phyloP scores from a whole-genome alignment of 2,113 vertebrate genomes.

The Sinocyclocheilus grahami region DNA sequence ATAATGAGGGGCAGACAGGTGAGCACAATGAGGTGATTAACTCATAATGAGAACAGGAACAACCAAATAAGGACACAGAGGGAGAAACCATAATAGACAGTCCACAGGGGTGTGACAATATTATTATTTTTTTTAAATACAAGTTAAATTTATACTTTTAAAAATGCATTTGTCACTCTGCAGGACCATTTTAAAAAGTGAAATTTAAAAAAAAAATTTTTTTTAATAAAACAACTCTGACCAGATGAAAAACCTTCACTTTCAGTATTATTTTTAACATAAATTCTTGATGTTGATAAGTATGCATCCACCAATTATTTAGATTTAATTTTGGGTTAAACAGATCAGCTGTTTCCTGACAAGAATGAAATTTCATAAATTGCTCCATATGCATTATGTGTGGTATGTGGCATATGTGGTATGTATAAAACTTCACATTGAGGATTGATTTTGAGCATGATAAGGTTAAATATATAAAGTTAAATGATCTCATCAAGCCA shows the following conservation, averaged over 20 bases:
- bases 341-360: neutral
- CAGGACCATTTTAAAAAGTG: neutral
- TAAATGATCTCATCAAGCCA: neutral
- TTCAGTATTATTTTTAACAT: neutral
- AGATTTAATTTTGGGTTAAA: constrained; percentile 18
- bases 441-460: neutral
- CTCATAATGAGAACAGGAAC: no score
- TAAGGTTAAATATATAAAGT: neutral
- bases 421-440: neutral
- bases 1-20: no score
- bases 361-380: constrained; percentile 8
- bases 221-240: neutral
- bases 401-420: neutral
- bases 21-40: no score
- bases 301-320: neutral
- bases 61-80: no score
- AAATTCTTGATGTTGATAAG: neutral
- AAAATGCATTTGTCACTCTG: neutral
- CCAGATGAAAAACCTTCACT: neutral
- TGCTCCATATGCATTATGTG: neutral
- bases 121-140: no score
- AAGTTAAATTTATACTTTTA: neutral
- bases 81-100: no score
- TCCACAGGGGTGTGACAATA: no score
- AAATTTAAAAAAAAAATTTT: neutral